Evolutionary conservation across 2,797 vertebrate species (phyloP).

Genomic region (Brachyrhaphis roseni): DNA sequence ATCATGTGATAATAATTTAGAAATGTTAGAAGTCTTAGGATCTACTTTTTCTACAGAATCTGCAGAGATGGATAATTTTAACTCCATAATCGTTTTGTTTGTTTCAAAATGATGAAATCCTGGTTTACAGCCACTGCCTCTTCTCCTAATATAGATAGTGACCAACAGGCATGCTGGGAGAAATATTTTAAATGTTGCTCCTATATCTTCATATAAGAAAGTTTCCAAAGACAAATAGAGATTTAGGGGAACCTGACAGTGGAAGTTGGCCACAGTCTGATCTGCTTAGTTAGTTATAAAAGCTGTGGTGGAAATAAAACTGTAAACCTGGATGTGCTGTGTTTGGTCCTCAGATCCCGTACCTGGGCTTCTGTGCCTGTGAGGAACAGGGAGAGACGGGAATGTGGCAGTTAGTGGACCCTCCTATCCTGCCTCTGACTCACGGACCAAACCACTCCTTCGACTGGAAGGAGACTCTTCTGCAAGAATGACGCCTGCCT

Average conservation of each 20-base stretch:
- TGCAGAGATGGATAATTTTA: not conserved
- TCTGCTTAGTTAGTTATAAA: no score
- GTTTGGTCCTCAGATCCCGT: constrained; percentile 85
- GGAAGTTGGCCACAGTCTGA: not conserved
- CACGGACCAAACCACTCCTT: constrained; percentile 96
- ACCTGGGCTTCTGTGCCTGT: constrained; percentile 93
- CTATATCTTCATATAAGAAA: not conserved
- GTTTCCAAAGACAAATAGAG: not conserved
- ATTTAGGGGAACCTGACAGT: not conserved
- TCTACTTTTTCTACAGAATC: not conserved
- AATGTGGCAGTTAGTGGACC: constrained; percentile 94
- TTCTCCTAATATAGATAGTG: not conserved
- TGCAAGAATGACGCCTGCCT: constrained; percentile 82
- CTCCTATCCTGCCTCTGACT: constrained; percentile 94
- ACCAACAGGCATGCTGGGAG: not conserved
- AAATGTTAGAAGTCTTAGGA: not conserved
- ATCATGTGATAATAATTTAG: no score
- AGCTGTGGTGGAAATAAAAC: not conserved
- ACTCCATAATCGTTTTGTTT: not conserved
- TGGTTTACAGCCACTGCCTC: not conserved
- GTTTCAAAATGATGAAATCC: not conserved
- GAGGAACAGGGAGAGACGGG: constrained; percentile 92
- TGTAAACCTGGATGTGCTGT: not conserved
- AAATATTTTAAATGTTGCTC: not conserved
- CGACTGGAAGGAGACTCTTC: constrained; percentile 94